Evolutionary conservation across 2,113 vertebrate species (phyloP).

Genomic region (Anseranas semipalmata): DNA sequence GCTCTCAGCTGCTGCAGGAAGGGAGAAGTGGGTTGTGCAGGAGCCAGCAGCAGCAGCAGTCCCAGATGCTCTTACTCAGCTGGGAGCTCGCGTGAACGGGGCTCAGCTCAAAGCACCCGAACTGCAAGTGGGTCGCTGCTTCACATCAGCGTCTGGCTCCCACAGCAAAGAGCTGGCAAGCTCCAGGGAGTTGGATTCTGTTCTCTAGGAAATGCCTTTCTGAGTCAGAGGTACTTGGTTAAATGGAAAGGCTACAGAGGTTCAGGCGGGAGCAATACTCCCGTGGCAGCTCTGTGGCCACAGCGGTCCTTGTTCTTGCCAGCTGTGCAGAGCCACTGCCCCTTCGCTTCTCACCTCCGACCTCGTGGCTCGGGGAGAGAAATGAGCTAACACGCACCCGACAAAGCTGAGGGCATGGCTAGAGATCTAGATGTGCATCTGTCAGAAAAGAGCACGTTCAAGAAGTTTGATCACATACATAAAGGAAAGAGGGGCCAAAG

Average conservation of each 20-base stretch:
- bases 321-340: not conserved
- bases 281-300: not conserved
- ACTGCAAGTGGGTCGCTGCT: not conserved
- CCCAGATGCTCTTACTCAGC: not conserved
- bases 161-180: not conserved
- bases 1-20: not conserved
- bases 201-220: not conserved
- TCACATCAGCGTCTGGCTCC: not conserved
- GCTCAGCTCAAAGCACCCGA: not conserved
- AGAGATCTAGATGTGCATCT: not conserved
- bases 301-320: not conserved
- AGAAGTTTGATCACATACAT: not conserved
- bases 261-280: not conserved
- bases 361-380: not conserved
- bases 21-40: not conserved
- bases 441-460: not conserved
- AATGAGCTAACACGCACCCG: not conserved
- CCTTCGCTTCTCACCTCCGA: not conserved
- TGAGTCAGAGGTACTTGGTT: fast-evolving
- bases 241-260: not conserved
- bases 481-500: not conserved
- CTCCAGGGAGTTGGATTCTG: fast-evolving
- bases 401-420: not conserved
- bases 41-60: not conserved
- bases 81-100: fast-evolving